These are phyloP conservation scores for Palloptera scutellata DNA, from an alignment of 2,888 invertebrate genomes.

Conservation along the genomic window DNA sequence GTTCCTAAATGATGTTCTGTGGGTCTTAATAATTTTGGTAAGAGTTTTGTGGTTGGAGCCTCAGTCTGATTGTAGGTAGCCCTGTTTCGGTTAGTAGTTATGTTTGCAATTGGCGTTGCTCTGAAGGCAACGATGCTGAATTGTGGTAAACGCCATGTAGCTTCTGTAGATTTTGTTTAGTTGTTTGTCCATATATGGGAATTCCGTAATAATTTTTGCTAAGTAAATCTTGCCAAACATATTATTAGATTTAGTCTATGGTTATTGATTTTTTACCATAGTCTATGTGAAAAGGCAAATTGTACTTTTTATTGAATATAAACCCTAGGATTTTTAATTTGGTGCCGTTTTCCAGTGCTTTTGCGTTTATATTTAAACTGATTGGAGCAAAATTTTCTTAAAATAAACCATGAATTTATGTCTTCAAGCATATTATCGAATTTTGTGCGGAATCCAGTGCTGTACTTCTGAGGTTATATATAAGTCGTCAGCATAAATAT, in stretches of 20 bases:
- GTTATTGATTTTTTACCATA: constrained; percentile 16
- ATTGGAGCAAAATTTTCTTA: constrained; percentile 31
- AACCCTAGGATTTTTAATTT: constrained; percentile 34
- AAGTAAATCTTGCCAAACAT: constrained; percentile 26
- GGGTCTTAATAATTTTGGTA: too few relatives aligned
- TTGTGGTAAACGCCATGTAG: constrained; percentile 19
- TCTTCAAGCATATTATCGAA: constrained; percentile 25
- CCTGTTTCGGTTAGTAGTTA: too few relatives aligned
- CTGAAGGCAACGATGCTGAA: constrained; percentile 22
- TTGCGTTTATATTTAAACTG: constrained; percentile 20
- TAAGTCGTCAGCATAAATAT: constrained; percentile 38
- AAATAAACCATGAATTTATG: constrained; percentile 35
- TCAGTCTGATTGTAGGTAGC: too few relatives aligned
- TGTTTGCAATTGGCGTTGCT: constrained; percentile 24
- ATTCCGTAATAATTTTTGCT: constrained; percentile 31
- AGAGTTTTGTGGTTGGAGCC: too few relatives aligned
- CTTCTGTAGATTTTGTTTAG: constrained; percentile 17
- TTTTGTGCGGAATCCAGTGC: constrained; percentile 26
- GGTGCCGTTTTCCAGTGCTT: constrained; percentile 22
- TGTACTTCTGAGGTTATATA: constrained; percentile 27
- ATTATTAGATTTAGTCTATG: constrained; percentile 33
- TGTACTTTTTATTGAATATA: constrained; percentile 37
- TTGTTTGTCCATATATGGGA: constrained; percentile 19
- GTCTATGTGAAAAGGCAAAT: constrained; percentile 34
- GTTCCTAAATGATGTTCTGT: too few relatives aligned